phyloP scores from a whole-genome alignment of 2,888 invertebrate species.

The Erannis defoliaria region DNA sequence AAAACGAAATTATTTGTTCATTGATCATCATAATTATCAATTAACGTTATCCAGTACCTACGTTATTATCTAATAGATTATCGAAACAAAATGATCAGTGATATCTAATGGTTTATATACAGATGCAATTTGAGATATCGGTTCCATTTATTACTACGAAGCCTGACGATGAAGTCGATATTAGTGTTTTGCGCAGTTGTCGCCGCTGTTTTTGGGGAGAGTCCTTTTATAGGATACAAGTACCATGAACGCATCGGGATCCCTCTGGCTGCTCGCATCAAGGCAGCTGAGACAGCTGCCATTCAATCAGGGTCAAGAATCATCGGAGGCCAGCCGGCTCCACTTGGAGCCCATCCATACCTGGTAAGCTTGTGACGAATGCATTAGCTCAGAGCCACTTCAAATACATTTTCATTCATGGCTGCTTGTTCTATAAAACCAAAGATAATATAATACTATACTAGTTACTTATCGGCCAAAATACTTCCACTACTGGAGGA shows the following conservation, averaged over 20 bases:
- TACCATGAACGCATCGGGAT: constrained; percentile 17
- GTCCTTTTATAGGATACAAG: neutral
- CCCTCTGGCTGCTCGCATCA: constrained; percentile 13
- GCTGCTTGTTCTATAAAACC: too few relatives aligned
- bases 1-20: too few relatives aligned
- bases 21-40: too few relatives aligned
- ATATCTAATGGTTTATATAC: neutral
- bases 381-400: neutral
- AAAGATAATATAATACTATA: too few relatives aligned
- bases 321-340: constrained; percentile 26
- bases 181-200: constrained; percentile 3
- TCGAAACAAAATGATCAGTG: neutral
- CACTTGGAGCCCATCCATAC: constrained; percentile 28
- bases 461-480: too few relatives aligned
- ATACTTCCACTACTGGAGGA: too few relatives aligned
- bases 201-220: neutral
- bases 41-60: too few relatives aligned
- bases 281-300: constrained; percentile 4
- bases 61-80: too few relatives aligned
- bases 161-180: constrained; percentile 1
- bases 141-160: too few relatives aligned
- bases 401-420: too few relatives aligned
- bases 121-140: too few relatives aligned
- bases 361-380: constrained; percentile 6
- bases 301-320: constrained; percentile 15